Evolutionary conservation across 2,888 invertebrate genomes (phyloP), one percentile per base, ranked within the genome.

Genomic region (Hydrotaea diabolus): DNA sequence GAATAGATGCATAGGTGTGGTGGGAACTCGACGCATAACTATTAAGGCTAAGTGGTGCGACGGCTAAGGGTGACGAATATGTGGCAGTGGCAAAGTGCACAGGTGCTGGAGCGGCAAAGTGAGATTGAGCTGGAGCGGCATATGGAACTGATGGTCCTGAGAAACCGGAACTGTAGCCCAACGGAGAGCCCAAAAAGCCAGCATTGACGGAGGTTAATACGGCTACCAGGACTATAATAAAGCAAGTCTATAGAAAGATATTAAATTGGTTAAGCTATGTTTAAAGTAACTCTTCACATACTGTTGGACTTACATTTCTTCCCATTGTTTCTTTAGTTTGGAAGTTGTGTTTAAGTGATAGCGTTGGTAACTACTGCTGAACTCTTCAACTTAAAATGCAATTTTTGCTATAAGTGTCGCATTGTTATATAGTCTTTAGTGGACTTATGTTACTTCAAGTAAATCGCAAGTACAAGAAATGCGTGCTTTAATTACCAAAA

Each of bases 391-490:
- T 64, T 55, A 19, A 49, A 82, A 74, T 82, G 69, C 79, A 43
- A 39, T 79, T 77, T 77, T 53, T 46, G 13, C 13, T 57, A 19
- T 11, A 77, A 39, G 19, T 62, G 66, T 39, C 19, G 66, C 7
- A 15, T 43, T 17, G 43, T 77, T 85, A 31, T 85, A 85, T 85
- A 85, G 62, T 26, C 17, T 84, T 83, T 72, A 23, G 31, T 23
- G 15, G 15, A 31, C 8, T 21, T 13, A 4, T 57, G 21, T 57
- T 21, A 36, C 8, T 3, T 69, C 11, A 57, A 69, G n/a, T 62
- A 43, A 78, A 74, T n/a, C 26, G 46, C 15, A 75, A 64, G 69
- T 85, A 71, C 82, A 82, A 80, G 79, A 77, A 85, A 82, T 85
- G 77, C 85, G 85, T 85, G 85, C 66, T 36, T 57, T 8, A 73